These are phyloP conservation scores for Podarcis raffonei DNA, from an alignment of 2,113 vertebrate genomes.

Conservation along the genomic window DNA sequence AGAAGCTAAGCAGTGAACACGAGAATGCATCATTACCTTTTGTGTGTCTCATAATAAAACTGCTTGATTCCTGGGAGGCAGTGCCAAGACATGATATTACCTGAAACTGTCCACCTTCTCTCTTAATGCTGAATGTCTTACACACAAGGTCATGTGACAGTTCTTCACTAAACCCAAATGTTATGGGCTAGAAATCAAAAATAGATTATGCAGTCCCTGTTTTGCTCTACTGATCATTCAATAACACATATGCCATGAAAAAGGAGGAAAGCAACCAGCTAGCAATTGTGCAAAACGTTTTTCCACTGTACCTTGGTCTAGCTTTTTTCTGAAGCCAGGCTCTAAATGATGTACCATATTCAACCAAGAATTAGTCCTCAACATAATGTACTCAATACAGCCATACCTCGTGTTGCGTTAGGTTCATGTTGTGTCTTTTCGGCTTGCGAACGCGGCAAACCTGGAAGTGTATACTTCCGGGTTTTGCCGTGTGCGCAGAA, in stretches of 20 bases:
- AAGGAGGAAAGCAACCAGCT: accelerated
- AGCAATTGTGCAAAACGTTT: background rate
- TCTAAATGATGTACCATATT: background rate
- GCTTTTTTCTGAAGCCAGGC: background rate
- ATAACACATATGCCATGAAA: background rate
- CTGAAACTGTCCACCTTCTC: accelerated
- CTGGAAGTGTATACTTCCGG: no score
- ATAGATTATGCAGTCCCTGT: constrained; percentile 8
- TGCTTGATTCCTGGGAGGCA: background rate
- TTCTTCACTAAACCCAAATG: background rate
- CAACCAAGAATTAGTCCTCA: background rate
- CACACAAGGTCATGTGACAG: background rate
- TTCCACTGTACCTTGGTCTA: background rate
- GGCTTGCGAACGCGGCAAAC: no score
- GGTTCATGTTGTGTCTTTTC: no score
- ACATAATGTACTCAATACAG: background rate
- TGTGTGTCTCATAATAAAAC: background rate
- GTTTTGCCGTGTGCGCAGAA: no score
- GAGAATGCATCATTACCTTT: background rate
- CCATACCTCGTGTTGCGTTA: no score
- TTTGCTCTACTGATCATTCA: background rate
- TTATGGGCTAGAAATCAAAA: background rate
- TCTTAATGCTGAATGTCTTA: background rate
- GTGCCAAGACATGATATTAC: background rate
- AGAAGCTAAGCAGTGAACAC: background rate